Evolutionary conservation across 92 coral and sea anemone genomes (phyloP).

Genomic region (Epizoanthus ramosus): DNA sequence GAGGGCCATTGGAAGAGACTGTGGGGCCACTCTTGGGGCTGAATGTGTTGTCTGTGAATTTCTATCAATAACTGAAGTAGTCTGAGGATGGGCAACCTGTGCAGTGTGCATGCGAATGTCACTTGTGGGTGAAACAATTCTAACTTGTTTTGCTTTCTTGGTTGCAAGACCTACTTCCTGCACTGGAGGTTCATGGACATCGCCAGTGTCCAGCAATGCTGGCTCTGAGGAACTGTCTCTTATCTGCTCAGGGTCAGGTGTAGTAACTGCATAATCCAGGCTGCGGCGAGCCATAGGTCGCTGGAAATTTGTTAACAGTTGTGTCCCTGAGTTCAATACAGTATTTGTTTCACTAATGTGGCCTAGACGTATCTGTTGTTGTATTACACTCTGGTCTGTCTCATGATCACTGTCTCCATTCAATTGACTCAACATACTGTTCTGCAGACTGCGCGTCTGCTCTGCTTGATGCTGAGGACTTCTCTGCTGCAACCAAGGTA

Average conservation of each 20-base stretch:
- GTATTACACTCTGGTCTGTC: background rate
- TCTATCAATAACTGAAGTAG: background rate
- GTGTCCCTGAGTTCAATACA: slow-evolving; percentile 38
- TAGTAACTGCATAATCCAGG: slow-evolving; percentile 65
- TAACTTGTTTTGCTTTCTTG: slow-evolving; percentile 65
- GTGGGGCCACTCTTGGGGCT: background rate
- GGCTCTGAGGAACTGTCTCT: slow-evolving; percentile 7
- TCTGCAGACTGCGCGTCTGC: slow-evolving; percentile 67
- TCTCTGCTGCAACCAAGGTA: slow-evolving; percentile 58
- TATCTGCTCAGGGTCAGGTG: background rate
- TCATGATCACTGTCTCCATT: slow-evolving; percentile 52
- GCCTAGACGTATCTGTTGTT: background rate
- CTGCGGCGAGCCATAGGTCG: slow-evolving; percentile 67
- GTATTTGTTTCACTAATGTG: slow-evolving; percentile 38
- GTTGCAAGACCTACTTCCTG: slow-evolving; percentile 11
- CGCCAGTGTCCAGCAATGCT: background rate
- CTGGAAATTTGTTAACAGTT: slow-evolving; percentile 19
- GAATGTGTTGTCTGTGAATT: background rate
- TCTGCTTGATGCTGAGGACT: slow-evolving; percentile 75
- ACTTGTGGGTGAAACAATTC: slow-evolving; percentile 70
- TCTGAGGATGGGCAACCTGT: background rate
- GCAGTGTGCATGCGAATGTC: slow-evolving; percentile 21
- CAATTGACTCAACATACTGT: slow-evolving; percentile 72
- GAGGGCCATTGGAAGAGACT: background rate
- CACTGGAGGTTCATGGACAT: slow-evolving; percentile 5